Evolutionary conservation across 2,888 invertebrate species (phyloP).

Genomic region (Eristalinus aeneus): DNA sequence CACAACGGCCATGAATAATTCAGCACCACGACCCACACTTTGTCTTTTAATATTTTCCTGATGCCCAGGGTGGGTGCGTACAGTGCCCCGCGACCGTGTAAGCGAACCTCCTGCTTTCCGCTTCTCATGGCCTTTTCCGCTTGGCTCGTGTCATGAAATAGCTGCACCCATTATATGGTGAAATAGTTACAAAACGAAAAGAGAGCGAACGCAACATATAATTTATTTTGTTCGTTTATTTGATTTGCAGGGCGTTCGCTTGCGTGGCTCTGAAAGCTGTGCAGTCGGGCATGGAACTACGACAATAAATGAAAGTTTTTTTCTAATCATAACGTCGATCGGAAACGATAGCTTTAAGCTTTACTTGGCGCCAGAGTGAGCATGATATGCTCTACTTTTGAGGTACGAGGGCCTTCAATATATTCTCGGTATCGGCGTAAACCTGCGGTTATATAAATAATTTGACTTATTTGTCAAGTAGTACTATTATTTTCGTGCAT

Average conservation of each 20-base stretch:
- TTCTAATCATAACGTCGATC: neutral
- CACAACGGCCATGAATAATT: constrained; percentile 21
- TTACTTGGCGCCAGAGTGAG: too few species aligned
- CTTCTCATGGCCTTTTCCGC: neutral
- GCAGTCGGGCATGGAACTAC: neutral
- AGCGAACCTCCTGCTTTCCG: neutral
- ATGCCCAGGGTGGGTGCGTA: neutral
- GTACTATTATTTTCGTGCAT: too few species aligned
- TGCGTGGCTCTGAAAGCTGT: neutral
- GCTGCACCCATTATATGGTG: constrained; percentile 12
- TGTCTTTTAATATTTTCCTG: constrained; percentile 32
- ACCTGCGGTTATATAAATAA: too few species aligned
- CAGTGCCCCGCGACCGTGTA: neutral
- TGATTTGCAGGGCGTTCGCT: constrained; percentile 27
- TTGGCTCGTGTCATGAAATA: constrained; percentile 19
- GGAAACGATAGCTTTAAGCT: too few species aligned
- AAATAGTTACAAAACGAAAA: constrained; percentile 7
- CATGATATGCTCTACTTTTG: too few species aligned
- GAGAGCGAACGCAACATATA: constrained; percentile 28
- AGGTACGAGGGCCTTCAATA: too few species aligned
- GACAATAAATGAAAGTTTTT: neutral
- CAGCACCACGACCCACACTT: constrained; percentile 15
- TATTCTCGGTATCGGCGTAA: too few species aligned
- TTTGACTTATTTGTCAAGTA: too few species aligned
- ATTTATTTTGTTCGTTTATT: constrained; percentile 46